Evolutionary conservation across 2,797 vertebrate species (phyloP).

Genomic region (Sternotherus odoratus): DNA sequence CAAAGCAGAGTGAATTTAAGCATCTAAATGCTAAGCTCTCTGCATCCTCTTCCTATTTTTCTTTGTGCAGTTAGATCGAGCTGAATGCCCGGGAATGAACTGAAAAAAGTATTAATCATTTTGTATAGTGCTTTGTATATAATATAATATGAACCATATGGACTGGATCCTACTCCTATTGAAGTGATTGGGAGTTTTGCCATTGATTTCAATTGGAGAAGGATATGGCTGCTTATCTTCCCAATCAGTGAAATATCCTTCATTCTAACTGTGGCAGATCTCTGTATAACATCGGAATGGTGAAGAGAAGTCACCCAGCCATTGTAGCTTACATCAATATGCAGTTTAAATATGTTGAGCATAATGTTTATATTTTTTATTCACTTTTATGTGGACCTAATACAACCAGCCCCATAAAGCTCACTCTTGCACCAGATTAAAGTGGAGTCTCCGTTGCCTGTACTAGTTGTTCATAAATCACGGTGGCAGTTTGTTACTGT

Average conservation of each 20-base stretch:
- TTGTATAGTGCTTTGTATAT: background rate
- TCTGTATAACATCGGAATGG: background rate
- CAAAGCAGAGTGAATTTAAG: background rate
- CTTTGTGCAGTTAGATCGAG: background rate
- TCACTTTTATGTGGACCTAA: constrained; percentile 19
- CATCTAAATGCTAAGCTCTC: accelerated
- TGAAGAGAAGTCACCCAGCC: background rate
- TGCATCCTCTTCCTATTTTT: background rate
- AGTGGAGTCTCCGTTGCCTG: background rate
- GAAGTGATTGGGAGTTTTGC: background rate
- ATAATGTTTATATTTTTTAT: background rate
- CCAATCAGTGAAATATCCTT: background rate
- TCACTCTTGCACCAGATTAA: constrained; percentile 35
- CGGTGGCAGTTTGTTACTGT: background rate
- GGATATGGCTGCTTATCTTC: background rate
- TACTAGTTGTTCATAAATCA: constrained; percentile 22
- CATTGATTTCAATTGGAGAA: background rate
- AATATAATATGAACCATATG: background rate
- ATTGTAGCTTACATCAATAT: background rate
- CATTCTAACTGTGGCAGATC: background rate
- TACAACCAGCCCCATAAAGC: constrained; percentile 11
- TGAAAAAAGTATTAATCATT: background rate
- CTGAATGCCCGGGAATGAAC: background rate
- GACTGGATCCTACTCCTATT: background rate
- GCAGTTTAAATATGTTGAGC: background rate